Conservation (phyloP, 2,797 vertebrate species). For the Dipus sagitta region DNA sequence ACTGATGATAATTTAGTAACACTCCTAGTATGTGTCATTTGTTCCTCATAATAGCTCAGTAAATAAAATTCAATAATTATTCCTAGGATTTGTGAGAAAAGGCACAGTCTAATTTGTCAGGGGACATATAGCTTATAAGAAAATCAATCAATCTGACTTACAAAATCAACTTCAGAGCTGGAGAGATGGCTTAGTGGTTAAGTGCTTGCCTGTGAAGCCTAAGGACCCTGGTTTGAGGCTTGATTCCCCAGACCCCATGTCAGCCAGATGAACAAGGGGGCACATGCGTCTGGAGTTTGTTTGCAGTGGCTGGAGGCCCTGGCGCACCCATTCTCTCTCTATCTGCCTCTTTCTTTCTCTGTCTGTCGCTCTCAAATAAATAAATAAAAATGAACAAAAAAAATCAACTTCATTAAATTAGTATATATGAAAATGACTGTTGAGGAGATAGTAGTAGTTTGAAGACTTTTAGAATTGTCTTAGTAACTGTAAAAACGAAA, state of each 20-base stretch:
- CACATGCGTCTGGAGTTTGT: too few species aligned
- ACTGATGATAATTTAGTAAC: neutral
- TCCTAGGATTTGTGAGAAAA: constrained; percentile 1
- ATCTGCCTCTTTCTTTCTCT: too few species aligned
- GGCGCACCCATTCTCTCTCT: too few species aligned
- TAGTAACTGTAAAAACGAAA: neutral
- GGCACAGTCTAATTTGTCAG: constrained; percentile 10
- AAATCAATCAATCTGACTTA: constrained; percentile 47
- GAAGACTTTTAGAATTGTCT: constrained; percentile 35
- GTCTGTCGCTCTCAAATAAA: too few species aligned
- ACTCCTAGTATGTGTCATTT: neutral
- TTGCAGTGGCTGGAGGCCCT: too few species aligned
- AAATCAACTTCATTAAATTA: constrained; percentile 28
- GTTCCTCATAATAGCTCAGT: neutral
- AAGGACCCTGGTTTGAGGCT: too few species aligned
- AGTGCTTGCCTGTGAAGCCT: too few species aligned
- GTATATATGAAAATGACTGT: constrained; percentile 11
- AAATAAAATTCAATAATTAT: neutral
- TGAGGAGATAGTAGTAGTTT: neutral
- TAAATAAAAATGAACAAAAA: neutral
- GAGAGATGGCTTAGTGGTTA: too few species aligned
- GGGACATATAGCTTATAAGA: constrained; percentile 14
- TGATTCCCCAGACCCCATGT: too few species aligned
- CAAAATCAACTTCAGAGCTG: neutral
- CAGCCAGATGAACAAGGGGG: too few species aligned